Base-by-base conservation (phyloP, 37 sponge, comb jelly and placozoan species). In the Cliona cf. orientalis region DNA sequence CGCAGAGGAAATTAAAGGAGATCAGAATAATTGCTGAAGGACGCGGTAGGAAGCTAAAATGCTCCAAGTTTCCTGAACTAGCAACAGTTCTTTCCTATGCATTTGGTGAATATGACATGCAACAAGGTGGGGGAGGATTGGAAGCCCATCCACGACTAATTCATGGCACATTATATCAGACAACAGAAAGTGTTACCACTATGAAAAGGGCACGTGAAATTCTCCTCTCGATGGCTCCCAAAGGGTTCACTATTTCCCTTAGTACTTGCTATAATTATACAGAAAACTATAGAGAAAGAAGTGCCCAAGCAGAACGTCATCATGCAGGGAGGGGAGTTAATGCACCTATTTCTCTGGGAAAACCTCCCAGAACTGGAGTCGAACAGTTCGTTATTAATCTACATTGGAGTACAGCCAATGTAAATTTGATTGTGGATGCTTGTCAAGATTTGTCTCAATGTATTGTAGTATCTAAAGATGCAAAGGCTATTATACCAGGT, bases 181-280 rank as follows among this genome's bases (percentile, higher is more conserved):
- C 40, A 38, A 28, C 40, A n/a, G 77, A 76, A 61, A 76, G 26
- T 75, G 58, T 33, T 31, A 34, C 14, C 17, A 55, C 33, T 34
- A 56, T 55, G 46, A 3, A 56, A 22, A 28, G 35, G 5, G 55
- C 55, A 2, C 2, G 55, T 38, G 74, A 74, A 56, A 74, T 55
- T 28, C 74, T 55, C 1, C 76, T 75, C 1, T 34, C 76, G 6
- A 59, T 57, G 38, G 76, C 61, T 36, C 76, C 76, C 25, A 33
- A 37, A 31, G 40, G 40, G 25, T 75, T 75, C 60, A 75, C 11
- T 5, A 56, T 75, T 7, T 40, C 60, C 19, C 76, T 75, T 9
- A 75, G 76, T 75, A 37, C 76, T 0, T 75, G 76, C 40, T 75
- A 75, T 40, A 75, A 75, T 35, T 75, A 58, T 35, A 75, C 76